Evolutionary conservation across 2,888 invertebrate species (phyloP).

Genomic region (Emmelina monodactyla): DNA sequence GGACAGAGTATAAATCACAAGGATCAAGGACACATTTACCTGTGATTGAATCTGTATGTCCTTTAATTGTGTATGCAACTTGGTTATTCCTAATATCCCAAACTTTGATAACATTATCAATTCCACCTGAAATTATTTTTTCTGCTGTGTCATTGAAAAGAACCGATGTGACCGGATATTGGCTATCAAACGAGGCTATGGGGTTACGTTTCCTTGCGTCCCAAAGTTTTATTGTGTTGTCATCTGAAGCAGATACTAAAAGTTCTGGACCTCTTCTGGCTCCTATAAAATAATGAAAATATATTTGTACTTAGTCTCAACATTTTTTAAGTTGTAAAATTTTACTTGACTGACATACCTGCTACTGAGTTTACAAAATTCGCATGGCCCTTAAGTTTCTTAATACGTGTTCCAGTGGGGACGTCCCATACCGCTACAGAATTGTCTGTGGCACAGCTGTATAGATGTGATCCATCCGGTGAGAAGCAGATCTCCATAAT

Average conservation of each 20-base stretch:
- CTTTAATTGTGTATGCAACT: conserved; percentile 82
- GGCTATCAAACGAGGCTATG: conserved; percentile 74
- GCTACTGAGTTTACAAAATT: conserved; percentile 78
- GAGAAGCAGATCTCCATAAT: conserved; percentile 92
- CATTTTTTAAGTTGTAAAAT: too few relatives aligned
- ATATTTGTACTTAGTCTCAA: too few relatives aligned
- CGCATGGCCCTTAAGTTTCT: conserved; percentile 86
- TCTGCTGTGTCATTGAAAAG: conserved; percentile 96
- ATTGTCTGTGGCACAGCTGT: conserved; percentile 93
- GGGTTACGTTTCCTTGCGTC: conserved; percentile 89
- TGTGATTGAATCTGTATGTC: conserved; percentile 96
- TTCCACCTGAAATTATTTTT: conserved; percentile 92
- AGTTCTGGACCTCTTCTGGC: conserved; percentile 90
- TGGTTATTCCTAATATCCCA: conserved; percentile 96
- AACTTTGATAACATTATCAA: conserved; percentile 97
- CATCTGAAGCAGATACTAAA: conserved; percentile 94
- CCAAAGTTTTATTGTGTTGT: conserved; percentile 91
- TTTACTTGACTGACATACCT: too few relatives aligned
- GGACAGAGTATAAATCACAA: too few relatives aligned
- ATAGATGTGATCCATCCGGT: conserved; percentile 83
- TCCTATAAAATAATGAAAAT: conserved; percentile 49
- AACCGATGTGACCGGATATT: conserved; percentile 84
- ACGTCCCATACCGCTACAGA: conserved; percentile 97
- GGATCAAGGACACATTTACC: too few relatives aligned
- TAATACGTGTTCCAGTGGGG: conserved; percentile 84